These are phyloP conservation scores for Drosophila macrospina DNA, from an alignment of 2,888 invertebrate species.

Conservation along the genomic window DNA sequence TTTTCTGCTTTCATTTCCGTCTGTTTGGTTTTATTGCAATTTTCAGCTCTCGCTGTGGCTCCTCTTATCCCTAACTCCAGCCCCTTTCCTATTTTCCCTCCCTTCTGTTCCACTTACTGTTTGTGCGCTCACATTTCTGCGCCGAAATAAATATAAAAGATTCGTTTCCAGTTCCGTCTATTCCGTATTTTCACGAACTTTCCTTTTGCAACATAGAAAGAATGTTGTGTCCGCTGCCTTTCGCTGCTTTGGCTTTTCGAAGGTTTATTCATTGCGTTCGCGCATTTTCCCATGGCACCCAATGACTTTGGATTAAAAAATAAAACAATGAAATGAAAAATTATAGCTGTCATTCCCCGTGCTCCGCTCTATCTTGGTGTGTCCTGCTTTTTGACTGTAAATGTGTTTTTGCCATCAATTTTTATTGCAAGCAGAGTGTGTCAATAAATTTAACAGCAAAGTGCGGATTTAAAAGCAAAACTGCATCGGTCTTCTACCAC, in stretches of 20 bases:
- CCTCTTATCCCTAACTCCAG: not conserved
- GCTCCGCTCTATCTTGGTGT: not conserved
- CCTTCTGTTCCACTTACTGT: slow-evolving; percentile 39
- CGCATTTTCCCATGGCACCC: slow-evolving; percentile 56
- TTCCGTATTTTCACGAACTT: slow-evolving; percentile 62
- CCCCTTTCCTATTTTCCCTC: not conserved
- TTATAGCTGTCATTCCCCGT: slow-evolving; percentile 58
- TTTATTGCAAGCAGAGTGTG: slow-evolving; percentile 78
- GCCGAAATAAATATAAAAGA: slow-evolving; percentile 76
- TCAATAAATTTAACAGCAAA: slow-evolving; percentile 78
- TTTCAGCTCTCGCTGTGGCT: slow-evolving; percentile 51
- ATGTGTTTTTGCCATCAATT: slow-evolving; percentile 80
- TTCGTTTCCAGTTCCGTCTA: slow-evolving; percentile 74
- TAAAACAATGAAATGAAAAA: slow-evolving; percentile 81
- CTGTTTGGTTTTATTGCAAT: slow-evolving; percentile 72
- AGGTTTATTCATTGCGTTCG: slow-evolving; percentile 59
- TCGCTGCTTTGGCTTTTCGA: slow-evolving; percentile 56
- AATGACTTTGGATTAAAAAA: slow-evolving; percentile 30
- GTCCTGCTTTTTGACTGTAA: slow-evolving; percentile 43
- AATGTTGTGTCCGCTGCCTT: slow-evolving; percentile 55
- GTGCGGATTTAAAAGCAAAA: slow-evolving; percentile 62
- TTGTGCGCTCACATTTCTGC: slow-evolving; percentile 32
- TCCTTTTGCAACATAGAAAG: slow-evolving; percentile 55
- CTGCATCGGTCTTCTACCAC: slow-evolving; percentile 45
- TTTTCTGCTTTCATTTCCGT: slow-evolving; percentile 76